Base-by-base conservation (phyloP, 2,797 vertebrate genomes). In the Manis crassicaudata region DNA sequence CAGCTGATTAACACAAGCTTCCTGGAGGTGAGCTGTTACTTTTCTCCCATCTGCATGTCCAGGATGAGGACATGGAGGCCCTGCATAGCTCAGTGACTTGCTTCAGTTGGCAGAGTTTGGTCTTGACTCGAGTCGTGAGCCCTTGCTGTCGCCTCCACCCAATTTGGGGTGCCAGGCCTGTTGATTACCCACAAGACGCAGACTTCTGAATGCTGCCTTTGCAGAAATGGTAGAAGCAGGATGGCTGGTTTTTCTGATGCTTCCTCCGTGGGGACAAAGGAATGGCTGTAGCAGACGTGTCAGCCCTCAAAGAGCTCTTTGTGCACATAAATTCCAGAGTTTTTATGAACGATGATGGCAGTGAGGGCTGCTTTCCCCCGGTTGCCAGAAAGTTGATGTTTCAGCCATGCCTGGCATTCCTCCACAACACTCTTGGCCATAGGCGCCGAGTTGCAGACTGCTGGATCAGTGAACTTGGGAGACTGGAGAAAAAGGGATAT, bases 301-400 rank as follows among this genome's bases (percentile, higher is more conserved):
- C 65, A 32, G 52, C 86, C 83, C 58, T 98, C 96, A 97, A 97
- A 95, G 83, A 93, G 89, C 80, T 88, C 94, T 97, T 97, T 97
- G 97, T 97, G 96, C 62, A 93, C 85, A 88, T 21, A 88, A 89
- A 97, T 96, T 93, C 96, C 96, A 95, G 80, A 82, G 72, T 72
- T 96, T 97, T 95, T 96, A 94, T 90, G 72, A 92, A 88, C 0
- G 18, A 92, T 81, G 92, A 96, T 70, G 95, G 80, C 86, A 94
- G 63, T 25, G 68, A 84, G 54, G 63, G 27, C 20, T 95, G 65
- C 85, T 72, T 70, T 40, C 17, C 52, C 63, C 67, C 27, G 76
- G 90, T 72, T 81, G 88, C 96, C 80, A 83, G 94, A 92, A 94
- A 83, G 70, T 72, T 92, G 85, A 92, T 90, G 76, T 89, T 96